These are phyloP conservation scores for Riptortus pedestris DNA, from an alignment of 1,140 invertebrate species.

Conservation along the genomic window DNA sequence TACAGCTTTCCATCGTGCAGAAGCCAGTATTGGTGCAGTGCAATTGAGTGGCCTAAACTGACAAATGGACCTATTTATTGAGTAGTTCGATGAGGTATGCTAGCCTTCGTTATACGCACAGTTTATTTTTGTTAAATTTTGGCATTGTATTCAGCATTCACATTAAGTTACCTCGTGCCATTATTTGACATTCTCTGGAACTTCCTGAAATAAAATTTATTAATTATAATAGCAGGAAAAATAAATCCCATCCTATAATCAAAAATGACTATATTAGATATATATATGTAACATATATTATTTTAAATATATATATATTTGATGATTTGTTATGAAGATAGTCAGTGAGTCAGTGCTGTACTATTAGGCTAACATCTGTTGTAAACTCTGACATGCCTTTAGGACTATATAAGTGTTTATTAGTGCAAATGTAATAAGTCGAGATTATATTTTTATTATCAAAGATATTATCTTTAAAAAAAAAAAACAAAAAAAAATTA, in stretches of 20 bases:
- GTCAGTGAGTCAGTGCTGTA: conserved; percentile 4
- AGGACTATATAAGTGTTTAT: conserved; percentile 7
- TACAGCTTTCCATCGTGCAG: no score
- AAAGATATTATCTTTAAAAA: conserved; percentile 12
- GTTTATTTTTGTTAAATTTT: background rate
- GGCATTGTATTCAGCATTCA: background rate
- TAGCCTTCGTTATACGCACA: background rate
- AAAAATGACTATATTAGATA: conserved; percentile 11
- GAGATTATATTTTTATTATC: conserved; percentile 11
- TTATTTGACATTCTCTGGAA: background rate
- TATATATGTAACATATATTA: background rate
- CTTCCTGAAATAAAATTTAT: background rate
- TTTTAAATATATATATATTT: conserved; percentile 13
- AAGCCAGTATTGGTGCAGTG: background rate
- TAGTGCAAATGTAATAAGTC: conserved; percentile 5
- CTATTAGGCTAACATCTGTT: background rate
- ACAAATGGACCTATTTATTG: conserved; percentile 6
- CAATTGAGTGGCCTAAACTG: background rate
- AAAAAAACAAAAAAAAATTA: background rate
- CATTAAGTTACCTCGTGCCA: background rate
- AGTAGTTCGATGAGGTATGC: background rate
- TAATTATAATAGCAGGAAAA: background rate
- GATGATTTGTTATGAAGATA: conserved; percentile 1
- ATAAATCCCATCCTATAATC: conserved; percentile 7
- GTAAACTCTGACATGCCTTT: conserved; percentile 9